A percentile compares a stretch with the other conserved stretches of the same genome.
phyloP scores from a whole-genome alignment of 2,888 invertebrate species.

The Polylopha cassiicola region DNA sequence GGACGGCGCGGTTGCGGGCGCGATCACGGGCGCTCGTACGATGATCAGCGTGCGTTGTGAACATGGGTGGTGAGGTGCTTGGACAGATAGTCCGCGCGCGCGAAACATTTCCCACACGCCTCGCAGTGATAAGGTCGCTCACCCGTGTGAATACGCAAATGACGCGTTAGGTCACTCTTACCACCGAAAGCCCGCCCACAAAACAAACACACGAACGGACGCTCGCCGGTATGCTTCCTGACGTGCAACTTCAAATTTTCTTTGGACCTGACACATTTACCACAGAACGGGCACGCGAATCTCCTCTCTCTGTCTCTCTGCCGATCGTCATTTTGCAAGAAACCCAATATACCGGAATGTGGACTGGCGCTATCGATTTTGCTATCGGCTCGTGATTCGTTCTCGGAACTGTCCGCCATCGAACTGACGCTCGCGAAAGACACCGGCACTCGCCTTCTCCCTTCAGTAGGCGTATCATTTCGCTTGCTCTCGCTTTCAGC shows the following conservation, averaged over 20 bases:
- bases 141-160: conserved; percentile 91
- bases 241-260: conserved; percentile 93
- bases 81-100: conserved; percentile 92
- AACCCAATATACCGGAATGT: conserved; percentile 78
- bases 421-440: conserved; percentile 75
- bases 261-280: conserved; percentile 92
- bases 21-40: conserved; percentile 19
- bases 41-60: conserved; percentile 81
- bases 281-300: conserved; percentile 93
- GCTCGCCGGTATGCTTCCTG: conserved; percentile 90
- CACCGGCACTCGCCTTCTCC: conserved; percentile 58
- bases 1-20: conserved; percentile 44
- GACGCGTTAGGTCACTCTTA: conserved; percentile 91
- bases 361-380: conserved; percentile 75
- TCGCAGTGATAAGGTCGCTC: conserved; percentile 94
- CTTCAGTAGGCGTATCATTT: conserved; percentile 46
- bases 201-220: conserved; percentile 93
- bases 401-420: conserved; percentile 73
- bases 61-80: conserved; percentile 95
- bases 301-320: conserved; percentile 82
- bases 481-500: conserved; percentile 60
- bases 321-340: conserved; percentile 78
- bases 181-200: conserved; percentile 93
- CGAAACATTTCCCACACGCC: conserved; percentile 94
- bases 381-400: conserved; percentile 63